Evolutionary conservation across 2,888 invertebrate genomes (phyloP).

Genomic region (Adelphocoris suturalis): DNA sequence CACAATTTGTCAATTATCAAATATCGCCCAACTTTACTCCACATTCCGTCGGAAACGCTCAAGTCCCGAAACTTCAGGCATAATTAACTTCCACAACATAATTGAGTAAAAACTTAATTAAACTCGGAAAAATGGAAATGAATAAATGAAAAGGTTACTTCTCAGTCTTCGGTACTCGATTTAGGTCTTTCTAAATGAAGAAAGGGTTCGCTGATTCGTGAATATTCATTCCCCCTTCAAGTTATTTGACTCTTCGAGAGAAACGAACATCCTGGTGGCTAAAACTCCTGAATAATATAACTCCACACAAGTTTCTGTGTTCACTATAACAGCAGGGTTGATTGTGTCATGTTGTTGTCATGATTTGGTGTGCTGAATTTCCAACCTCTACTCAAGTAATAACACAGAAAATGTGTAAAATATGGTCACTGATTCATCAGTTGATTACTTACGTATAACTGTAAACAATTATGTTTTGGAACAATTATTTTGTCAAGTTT

Average conservation of each 20-base stretch:
- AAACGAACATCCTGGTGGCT: not conserved
- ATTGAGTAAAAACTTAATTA: not conserved
- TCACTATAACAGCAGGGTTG: not conserved
- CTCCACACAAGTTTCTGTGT: not conserved
- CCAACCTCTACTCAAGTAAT: too few species aligned
- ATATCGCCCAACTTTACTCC: not conserved
- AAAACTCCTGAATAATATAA: not conserved
- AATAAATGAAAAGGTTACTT: constrained; percentile 5
- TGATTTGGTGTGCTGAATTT: too few species aligned
- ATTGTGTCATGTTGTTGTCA: too few species aligned
- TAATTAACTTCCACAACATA: not conserved
- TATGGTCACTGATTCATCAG: too few species aligned
- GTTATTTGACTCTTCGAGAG: not conserved
- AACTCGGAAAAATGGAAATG: not conserved
- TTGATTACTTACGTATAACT: too few species aligned
- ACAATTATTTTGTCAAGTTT: too few species aligned
- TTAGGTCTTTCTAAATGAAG: constrained; percentile 20
- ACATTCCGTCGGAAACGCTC: not conserved
- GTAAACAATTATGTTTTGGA: too few species aligned
- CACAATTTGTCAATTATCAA: too few species aligned
- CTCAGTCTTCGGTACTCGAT: not conserved
- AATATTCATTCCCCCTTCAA: constrained; percentile 2
- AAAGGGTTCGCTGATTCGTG: constrained; percentile 3
- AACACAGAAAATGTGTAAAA: too few species aligned
- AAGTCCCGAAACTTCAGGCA: not conserved